Base-by-base conservation (phyloP, 2,888 invertebrate species). In the Apantesis nais region DNA sequence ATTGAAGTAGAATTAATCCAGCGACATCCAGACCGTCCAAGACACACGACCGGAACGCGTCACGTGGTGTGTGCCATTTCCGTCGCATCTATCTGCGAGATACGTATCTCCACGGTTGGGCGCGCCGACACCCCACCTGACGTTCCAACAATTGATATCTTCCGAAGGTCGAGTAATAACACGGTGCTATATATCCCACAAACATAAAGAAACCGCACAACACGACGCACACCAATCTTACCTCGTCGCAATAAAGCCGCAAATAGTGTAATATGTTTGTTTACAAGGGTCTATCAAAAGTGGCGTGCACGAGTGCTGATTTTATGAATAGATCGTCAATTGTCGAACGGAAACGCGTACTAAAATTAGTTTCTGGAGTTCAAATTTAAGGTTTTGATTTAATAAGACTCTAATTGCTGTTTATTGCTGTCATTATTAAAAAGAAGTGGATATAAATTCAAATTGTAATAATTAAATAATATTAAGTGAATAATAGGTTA, bases 91-190 rank as follows among this genome's bases (percentile, higher is more conserved):
- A 82, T 82, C 78, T 88, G 73, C 71, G 67, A 74, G 91, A 91
- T 91, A 88, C 77, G 79, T 76, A 93, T 92, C 93, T 91, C 86
- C 89, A 88, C 86, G 89, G 86, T 79, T 86, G 87, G 89, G 85
- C 83, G 90, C 86, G 72, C 55, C 73, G 78, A 82, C 81, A 80
- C 85, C 82, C 85, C 84, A 84, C 86, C 86, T 85, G 83, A 81
- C 85, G 86, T 81, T 80, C 78, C 83, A 85, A 92, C 93, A 93
- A 94, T 93, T 94, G 93, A 93, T 93, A 93, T 91, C 88, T 91
- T 89, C 90, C 93, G 93, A 93, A 93, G 94, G 93, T 91, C 93
- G 88, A 86, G 88, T 90, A 92, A 92, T 92, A 92, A 89, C 89
- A 90, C 82, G 86, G 86, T 80, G 78, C 77, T 79, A 79, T 77